Base-by-base conservation (phyloP, 2,888 invertebrate species). In the Crocallis elinguaria region DNA sequence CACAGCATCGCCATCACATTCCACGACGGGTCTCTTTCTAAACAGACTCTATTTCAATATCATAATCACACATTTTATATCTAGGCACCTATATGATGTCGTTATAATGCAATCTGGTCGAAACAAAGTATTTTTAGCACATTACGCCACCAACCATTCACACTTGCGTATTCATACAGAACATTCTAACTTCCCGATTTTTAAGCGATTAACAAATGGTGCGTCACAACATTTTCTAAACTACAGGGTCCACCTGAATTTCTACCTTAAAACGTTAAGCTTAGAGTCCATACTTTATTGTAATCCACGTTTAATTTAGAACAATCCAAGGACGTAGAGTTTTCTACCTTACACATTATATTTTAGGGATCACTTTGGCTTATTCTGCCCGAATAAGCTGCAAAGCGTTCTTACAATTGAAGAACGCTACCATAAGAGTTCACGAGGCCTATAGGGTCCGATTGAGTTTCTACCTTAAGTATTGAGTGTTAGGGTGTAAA, bases 351-450 rank as follows among this genome's bases (percentile, higher is more conserved):
- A 57, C 42, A 30, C 43, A 41, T 37, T 27, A 33, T 27, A 43
- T 38, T 53, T 53, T 21, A 46, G 46, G 37, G 52, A 16, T 44
- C 49, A 43, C 49, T 23, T 37, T 25, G 21, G 44, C 51, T 52
- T 45, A 46, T 37, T 32, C 36, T 17, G n/a, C 13, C 6, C 12
- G 41, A 45, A 48, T 50, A 53, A 41, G 51, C 39, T 39, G 44
- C 37, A 29, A 13, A 29, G 25, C 12, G 12, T 19, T 30, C 49
- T 50, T 48, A 67, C 64, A 57, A 57, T 67, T 63, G 61, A 64
- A 64, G 64, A 70, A 65, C 13, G n/a, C 75, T 79, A 79, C 73
- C 73, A 75, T 77, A 75, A 61, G 38, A 53, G 35, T 36, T n/a
- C 23, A 33, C 25, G n/a, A 29, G 14, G 41, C 46, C 52, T 58